phyloP scores from a whole-genome alignment of 2,888 invertebrate genomes.

The Drosophila limbata region DNA sequence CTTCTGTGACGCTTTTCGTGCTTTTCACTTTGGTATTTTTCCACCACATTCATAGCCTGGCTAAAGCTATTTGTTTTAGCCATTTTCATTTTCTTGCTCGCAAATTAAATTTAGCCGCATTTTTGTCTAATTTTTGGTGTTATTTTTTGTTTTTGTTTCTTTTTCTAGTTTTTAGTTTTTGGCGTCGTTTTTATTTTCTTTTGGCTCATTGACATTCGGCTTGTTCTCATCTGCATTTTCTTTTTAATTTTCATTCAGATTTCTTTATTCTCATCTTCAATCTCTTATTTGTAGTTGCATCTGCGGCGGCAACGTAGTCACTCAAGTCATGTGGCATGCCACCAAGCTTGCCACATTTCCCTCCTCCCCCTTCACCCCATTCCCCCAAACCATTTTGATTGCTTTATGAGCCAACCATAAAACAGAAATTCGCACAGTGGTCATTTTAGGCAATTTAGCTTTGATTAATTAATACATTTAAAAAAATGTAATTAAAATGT shows the following conservation, averaged over 20 bases:
- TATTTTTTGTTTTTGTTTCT: not conserved
- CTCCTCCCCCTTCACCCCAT: not conserved
- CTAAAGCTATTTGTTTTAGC: slow-evolving; percentile 44
- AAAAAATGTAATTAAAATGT: too few species aligned
- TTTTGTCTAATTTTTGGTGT: slow-evolving; percentile 24
- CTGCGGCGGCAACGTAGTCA: slow-evolving; percentile 21
- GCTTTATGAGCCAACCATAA: slow-evolving; percentile 38
- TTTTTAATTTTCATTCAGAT: slow-evolving; percentile 9
- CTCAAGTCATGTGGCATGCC: slow-evolving; percentile 50
- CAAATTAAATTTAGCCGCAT: slow-evolving; percentile 52
- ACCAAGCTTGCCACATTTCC: slow-evolving; percentile 32
- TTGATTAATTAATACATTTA: not conserved
- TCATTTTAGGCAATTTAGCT: not conserved
- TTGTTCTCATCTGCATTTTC: slow-evolving; percentile 13
- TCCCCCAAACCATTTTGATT: slow-evolving; percentile 15
- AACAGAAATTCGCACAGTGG: slow-evolving; percentile 7
- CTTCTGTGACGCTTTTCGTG: slow-evolving; percentile 30
- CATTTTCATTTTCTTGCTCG: slow-evolving; percentile 29
- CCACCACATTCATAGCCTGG: slow-evolving; percentile 43
- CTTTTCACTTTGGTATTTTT: slow-evolving; percentile 49
- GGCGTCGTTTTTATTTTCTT: slow-evolving; percentile 46
- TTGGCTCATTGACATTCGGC: slow-evolving; percentile 65
- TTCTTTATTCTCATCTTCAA: not conserved
- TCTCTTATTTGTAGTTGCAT: not conserved
- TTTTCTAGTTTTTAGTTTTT: slow-evolving; percentile 27